Base-by-base conservation (phyloP, 2,888 invertebrate genomes). In the Sepioteuthis lessoniana region DNA sequence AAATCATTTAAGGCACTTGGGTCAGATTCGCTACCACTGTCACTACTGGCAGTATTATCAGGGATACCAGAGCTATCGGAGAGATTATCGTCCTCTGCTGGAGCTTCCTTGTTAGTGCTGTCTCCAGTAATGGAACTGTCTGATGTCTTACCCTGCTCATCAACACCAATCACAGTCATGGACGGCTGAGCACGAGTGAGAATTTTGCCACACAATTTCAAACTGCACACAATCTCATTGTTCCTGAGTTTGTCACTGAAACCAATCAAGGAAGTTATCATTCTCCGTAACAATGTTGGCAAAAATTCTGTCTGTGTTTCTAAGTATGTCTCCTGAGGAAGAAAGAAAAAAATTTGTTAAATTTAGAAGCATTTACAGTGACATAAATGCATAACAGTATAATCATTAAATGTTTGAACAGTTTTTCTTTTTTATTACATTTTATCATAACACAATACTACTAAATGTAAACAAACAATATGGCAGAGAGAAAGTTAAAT, bases 241-340 rank as follows among this genome's bases (percentile, higher is more conserved):
- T 98, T 97, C 91, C 97, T 97, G 21, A 98, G 97, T 35, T 97
- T 96, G 90, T 97, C 97, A 94, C 98, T 98, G 96, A 98, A 98
- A 7, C 97, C 96, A 4, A 98, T 98, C 90, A 98, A 97, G 94
- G 98, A 97, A 93, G 97, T 97, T 38, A 98, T 98, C 92, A 98
- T 98, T 95, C 98, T 98, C n/a, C 98, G 97, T 96, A 98, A 98
- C 94, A 98, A 98, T 95, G 98, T 98, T n/a, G 98, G 98, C 94
- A 98, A 97, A 96, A 98, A 98, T 95, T 98, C 98, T 21, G 98
- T 98, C 19, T 98, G 98, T 42, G 98, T 98, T 96, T 98, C 98
- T 93, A 98, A 98, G 95, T 98, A 98, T 93, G 98, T 98, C 97
- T 98, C 98, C 95, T 97, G 95, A 31, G 95, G 94, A 93, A 93